These are phyloP conservation scores for Parambassis ranga DNA, from an alignment of 2,797 vertebrate genomes.

Conservation along the genomic window DNA sequence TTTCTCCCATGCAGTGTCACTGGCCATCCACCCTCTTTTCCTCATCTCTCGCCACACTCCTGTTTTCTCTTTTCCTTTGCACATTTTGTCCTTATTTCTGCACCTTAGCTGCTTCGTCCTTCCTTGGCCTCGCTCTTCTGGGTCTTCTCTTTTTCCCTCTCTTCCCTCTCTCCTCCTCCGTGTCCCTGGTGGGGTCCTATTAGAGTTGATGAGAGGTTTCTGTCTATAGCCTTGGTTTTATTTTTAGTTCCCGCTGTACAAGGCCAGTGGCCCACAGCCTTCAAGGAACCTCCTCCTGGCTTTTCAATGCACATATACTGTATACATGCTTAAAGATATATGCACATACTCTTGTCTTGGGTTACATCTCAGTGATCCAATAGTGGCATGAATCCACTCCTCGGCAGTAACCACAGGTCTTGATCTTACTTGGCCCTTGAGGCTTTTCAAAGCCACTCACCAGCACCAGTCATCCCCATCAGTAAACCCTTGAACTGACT, in stretches of 20 bases:
- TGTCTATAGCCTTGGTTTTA: conserved; percentile 70
- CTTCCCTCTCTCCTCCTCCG: conserved; percentile 10
- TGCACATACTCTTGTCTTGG: conserved; percentile 2
- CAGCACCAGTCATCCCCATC: conserved; percentile 27
- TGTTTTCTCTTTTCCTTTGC: conserved; percentile 22
- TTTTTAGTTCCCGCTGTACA: conserved; percentile 71
- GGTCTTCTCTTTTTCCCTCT: conserved; percentile 30
- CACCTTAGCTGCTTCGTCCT: conserved; percentile 62
- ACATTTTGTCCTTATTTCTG: conserved; percentile 56
- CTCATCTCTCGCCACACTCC: background rate
- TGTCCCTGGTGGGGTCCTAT: conserved; percentile 70
- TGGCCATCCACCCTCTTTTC: conserved; percentile 16
- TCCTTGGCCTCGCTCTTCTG: conserved; percentile 63
- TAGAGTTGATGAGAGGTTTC: conserved; percentile 74
- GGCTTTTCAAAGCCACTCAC: conserved; percentile 31
- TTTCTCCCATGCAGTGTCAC: conserved; percentile 28
- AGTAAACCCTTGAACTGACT: conserved; percentile 21
- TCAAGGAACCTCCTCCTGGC: conserved; percentile 53
- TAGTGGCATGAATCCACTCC: conserved; percentile 20
- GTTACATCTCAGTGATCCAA: conserved; percentile 32
- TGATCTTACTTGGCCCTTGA: conserved; percentile 30
- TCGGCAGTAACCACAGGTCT: conserved; percentile 14
- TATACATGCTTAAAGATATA: conserved; percentile 30
- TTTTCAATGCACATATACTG: conserved; percentile 26
- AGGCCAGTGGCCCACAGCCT: conserved; percentile 62